A percentile compares a stretch with the other conserved stretches of the same genome.
Evolutionary conservation across 2,888 invertebrate species (phyloP).

Genomic region (Cyrtodaria siliqua): DNA sequence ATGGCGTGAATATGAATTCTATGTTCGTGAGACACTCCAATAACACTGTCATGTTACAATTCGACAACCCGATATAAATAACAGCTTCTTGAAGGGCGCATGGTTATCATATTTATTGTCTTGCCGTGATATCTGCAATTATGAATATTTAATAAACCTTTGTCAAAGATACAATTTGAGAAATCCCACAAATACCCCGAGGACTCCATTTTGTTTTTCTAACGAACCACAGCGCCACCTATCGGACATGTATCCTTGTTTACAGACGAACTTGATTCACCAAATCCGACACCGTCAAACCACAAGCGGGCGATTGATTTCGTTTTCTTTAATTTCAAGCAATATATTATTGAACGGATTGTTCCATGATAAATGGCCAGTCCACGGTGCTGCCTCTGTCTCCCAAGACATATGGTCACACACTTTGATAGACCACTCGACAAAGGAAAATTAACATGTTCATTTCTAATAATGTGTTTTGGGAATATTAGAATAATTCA

Average conservation of each 20-base stretch:
- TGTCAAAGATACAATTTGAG: constrained; percentile 56
- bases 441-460: constrained; percentile 62
- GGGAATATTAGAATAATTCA: constrained; percentile 48
- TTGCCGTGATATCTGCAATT: constrained; percentile 49
- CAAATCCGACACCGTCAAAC: constrained; percentile 55
- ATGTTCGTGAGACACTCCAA: too few relatives aligned
- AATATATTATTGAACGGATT: constrained; percentile 42
- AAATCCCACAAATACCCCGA: constrained; percentile 51
- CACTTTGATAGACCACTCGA: constrained; percentile 49
- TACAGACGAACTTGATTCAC: constrained; percentile 44
- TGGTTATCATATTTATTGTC: too few relatives aligned
- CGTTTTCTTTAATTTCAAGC: constrained; percentile 34
- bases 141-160: constrained; percentile 60
- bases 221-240: constrained; percentile 51
- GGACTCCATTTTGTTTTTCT: constrained; percentile 49
- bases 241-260: constrained; percentile 35
- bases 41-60: too few relatives aligned
- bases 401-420: constrained; percentile 56
- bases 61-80: too few relatives aligned
- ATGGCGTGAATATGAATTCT: too few relatives aligned
- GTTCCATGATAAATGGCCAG: constrained; percentile 51
- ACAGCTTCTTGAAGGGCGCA: too few relatives aligned
- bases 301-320: constrained; percentile 61
- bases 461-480: constrained; percentile 57
- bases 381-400: constrained; percentile 3